These are phyloP conservation scores for Umimayanthus kanabou DNA, from an alignment of 92 coral and sea anemone genomes.

Conservation along the genomic window DNA sequence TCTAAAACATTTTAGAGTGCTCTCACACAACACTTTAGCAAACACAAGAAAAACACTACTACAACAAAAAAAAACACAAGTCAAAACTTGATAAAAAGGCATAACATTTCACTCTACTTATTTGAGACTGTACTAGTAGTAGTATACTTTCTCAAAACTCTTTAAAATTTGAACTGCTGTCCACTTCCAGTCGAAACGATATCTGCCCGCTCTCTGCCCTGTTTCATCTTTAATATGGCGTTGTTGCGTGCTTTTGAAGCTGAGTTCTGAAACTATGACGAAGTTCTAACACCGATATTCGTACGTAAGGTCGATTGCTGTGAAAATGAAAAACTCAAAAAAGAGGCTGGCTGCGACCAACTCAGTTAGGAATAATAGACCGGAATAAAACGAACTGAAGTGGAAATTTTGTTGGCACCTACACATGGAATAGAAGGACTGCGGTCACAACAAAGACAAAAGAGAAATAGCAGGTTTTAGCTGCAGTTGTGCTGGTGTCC, in stretches of 20 bases:
- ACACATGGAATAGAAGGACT: not conserved
- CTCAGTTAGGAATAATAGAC: not conserved
- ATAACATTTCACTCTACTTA: too few species aligned
- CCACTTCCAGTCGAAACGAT: too few species aligned
- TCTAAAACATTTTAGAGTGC: slow-evolving; percentile 12
- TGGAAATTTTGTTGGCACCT: not conserved
- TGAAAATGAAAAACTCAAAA: too few species aligned
- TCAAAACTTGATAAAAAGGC: not conserved
- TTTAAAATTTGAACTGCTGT: too few species aligned
- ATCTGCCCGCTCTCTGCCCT: too few species aligned
- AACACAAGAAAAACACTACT: not conserved
- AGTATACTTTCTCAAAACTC: not conserved
- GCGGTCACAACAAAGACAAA: not conserved
- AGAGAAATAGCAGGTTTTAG: not conserved
- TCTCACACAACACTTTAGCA: not conserved
- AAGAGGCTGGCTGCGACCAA: too few species aligned
- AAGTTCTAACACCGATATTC: too few species aligned
- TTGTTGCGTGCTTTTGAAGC: too few species aligned
- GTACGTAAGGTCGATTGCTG: too few species aligned
- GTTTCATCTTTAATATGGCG: too few species aligned
- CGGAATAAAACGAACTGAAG: not conserved
- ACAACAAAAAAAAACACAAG: not conserved
- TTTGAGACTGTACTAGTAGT: not conserved
- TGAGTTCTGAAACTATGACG: too few species aligned
- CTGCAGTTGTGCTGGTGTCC: not conserved